Percentiles rank a stretch among this genome's conserved stretches.
Conservation (phyloP, 1,140 invertebrate species). For the Laupala kohalensis region DNA sequence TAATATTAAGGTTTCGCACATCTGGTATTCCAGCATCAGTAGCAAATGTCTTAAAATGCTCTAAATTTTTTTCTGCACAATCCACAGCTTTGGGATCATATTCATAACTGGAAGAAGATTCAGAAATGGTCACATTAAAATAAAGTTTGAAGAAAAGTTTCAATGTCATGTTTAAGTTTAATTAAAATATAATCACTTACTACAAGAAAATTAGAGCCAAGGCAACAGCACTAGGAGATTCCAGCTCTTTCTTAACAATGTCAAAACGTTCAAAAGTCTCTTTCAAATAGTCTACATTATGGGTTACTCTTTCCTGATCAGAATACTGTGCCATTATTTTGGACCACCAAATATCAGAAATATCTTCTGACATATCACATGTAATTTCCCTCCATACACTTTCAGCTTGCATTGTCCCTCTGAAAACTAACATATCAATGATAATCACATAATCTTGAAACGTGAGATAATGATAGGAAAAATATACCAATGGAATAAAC, state of each 20-base stretch:
- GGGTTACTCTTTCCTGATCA: constrained; percentile 20
- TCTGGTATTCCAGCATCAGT: constrained; percentile 23
- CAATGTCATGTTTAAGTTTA: not conserved
- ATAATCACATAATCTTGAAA: no score
- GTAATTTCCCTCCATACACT: not conserved
- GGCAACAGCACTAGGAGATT: constrained; percentile 24
- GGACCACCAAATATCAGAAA: constrained; percentile 1
- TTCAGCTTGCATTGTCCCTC: not conserved
- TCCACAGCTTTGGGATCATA: constrained; percentile 35
- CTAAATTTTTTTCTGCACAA: constrained; percentile 32
- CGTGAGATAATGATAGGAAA: no score
- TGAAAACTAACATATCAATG: not conserved
- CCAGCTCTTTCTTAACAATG: constrained; percentile 22
- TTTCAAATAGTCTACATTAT: constrained; percentile 25
- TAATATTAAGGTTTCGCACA: constrained; percentile 4
- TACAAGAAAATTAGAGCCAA: constrained; percentile 33
- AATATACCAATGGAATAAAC: no score
- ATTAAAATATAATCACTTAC: constrained; percentile 23
- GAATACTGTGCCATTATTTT: constrained; percentile 14
- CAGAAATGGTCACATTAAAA: not conserved
- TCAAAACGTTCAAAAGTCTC: constrained; percentile 28
- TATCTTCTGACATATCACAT: not conserved
- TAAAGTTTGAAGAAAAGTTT: no score
- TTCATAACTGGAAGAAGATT: constrained; percentile 27
- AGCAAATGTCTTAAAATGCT: constrained; percentile 32